Conservation (phyloP, 2,113 vertebrate species). For the Hyperopisus bebe region DNA sequence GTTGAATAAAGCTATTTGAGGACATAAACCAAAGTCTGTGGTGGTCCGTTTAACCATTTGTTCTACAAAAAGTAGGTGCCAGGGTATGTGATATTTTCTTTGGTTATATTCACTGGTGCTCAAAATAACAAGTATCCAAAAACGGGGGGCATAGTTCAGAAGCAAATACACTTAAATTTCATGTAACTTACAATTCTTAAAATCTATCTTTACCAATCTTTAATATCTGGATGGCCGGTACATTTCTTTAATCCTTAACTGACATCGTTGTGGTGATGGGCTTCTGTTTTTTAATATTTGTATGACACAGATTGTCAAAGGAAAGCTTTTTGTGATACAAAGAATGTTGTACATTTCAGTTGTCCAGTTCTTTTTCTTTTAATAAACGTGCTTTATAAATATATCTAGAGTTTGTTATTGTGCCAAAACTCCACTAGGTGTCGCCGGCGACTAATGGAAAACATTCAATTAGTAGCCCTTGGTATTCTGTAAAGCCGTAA, state of each 20-base stretch:
- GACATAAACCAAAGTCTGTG: not conserved
- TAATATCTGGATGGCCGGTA: not conserved
- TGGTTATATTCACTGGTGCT: not conserved
- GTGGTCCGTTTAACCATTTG: not conserved
- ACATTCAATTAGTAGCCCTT: not conserved
- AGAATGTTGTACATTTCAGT: not conserved
- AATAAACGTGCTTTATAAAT: not conserved
- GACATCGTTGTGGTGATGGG: not conserved
- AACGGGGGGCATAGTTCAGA: not conserved
- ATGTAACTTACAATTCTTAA: not conserved
- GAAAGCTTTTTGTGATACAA: not conserved
- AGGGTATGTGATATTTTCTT: not conserved
- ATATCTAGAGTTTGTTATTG: not conserved
- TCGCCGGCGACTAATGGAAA: not conserved
- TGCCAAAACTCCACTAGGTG: not conserved
- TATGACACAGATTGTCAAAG: not conserved
- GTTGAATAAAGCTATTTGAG: not conserved
- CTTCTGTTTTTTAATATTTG: not conserved
- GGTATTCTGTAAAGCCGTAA: not conserved
- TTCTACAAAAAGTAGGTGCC: not conserved
- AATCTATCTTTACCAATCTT: not conserved
- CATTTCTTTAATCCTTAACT: not conserved
- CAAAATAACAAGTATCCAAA: not conserved
- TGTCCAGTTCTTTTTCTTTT: not conserved
- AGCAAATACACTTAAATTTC: not conserved